phyloP scores from a whole-genome alignment of 92 coral and sea anemone species.

The Epizoanthus rinbou region DNA sequence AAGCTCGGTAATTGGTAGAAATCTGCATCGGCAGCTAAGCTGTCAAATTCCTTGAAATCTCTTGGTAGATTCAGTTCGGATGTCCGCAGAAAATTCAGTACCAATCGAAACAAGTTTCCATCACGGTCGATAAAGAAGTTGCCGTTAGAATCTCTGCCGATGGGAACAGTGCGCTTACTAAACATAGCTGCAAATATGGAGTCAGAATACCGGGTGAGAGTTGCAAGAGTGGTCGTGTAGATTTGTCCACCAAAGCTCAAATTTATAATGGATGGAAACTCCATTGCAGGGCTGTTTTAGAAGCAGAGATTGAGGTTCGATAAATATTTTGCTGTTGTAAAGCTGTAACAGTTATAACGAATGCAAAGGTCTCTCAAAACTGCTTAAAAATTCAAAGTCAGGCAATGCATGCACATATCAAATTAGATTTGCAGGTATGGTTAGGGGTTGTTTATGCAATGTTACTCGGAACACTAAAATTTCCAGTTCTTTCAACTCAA shows the following conservation, averaged over 20 bases:
- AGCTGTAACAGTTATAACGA: slow-evolving; percentile 23
- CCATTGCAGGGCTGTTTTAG: not conserved
- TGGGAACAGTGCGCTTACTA: slow-evolving; percentile 38
- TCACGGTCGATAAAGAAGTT: slow-evolving; percentile 57
- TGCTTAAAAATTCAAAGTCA: not conserved
- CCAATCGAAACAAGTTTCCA: slow-evolving; percentile 50
- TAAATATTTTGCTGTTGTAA: not conserved
- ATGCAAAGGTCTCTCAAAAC: not conserved
- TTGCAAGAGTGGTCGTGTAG: slow-evolving; percentile 49
- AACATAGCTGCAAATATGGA: slow-evolving; percentile 53
- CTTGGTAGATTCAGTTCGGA: slow-evolving; percentile 46
- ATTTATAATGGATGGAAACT: slow-evolving; percentile 30
- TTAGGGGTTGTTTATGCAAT: not conserved
- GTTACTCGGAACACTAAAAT: not conserved
- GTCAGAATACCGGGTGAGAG: slow-evolving; percentile 42
- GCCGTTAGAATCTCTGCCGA: slow-evolving; percentile 43
- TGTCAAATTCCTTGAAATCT: slow-evolving; percentile 51
- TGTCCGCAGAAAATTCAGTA: slow-evolving; percentile 55
- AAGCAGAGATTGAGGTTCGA: not conserved
- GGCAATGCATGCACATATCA: not conserved
- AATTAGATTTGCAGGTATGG: slow-evolving; percentile 1
- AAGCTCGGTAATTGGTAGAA: slow-evolving; percentile 44
- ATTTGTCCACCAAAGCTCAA: slow-evolving; percentile 52
- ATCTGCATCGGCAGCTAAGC: slow-evolving; percentile 52
- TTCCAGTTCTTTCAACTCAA: not conserved